Percentiles rank a stretch among this genome's conserved stretches.
Evolutionary conservation across 2,888 invertebrate species (phyloP).

Genomic region (Urechis unicinctus): DNA sequence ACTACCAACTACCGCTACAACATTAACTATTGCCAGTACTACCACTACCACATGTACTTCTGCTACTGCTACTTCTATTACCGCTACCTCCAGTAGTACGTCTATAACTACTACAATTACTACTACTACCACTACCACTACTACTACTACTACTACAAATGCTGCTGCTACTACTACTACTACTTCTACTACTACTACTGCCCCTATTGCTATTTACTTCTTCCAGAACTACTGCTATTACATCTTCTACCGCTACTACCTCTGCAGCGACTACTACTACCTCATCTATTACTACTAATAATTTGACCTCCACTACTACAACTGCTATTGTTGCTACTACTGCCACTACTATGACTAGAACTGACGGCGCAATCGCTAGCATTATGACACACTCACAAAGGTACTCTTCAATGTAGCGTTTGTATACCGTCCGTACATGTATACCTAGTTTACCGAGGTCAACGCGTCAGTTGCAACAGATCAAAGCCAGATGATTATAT

Average conservation of each 20-base stretch:
- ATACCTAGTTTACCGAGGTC: too few relatives aligned
- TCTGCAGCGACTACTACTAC: conserved; percentile 2
- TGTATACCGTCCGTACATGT: too few relatives aligned
- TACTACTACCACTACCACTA: conserved; percentile 2
- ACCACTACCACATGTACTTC: not conserved
- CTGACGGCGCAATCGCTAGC: not conserved
- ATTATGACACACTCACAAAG: too few relatives aligned
- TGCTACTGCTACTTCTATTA: not conserved
- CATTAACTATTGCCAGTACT: not conserved
- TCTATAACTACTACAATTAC: not conserved
- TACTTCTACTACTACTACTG: conserved; percentile 2
- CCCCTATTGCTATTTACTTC: not conserved
- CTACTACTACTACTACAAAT: conserved; percentile 3
- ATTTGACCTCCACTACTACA: not conserved
- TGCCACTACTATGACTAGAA: conserved; percentile 2
- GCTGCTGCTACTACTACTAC: not conserved
- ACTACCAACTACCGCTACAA: not conserved
- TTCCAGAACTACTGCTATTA: not conserved
- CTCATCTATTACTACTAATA: conserved; percentile 1
- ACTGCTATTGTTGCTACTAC: conserved; percentile 5
- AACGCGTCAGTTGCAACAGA: too few relatives aligned
- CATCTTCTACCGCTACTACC: not conserved
- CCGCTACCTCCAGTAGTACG: not conserved
- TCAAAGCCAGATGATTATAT: too few relatives aligned
- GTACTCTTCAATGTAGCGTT: too few relatives aligned